phyloP scores from a whole-genome alignment of 2,888 invertebrate genomes.

The Podabrus alpinus region DNA sequence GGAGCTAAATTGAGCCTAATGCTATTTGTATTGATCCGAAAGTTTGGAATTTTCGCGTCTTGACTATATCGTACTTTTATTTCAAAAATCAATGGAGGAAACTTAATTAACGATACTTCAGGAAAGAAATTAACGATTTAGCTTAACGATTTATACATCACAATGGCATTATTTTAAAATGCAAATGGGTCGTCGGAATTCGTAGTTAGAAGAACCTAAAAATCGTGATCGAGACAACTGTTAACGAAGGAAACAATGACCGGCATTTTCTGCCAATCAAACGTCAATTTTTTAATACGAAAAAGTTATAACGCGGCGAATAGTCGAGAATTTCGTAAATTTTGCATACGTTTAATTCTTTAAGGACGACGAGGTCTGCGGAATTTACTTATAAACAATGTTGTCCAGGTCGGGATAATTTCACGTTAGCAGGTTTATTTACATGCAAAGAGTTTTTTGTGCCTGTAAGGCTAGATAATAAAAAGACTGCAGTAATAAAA shows the following conservation, averaged over 20 bases:
- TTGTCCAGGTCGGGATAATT: slow-evolving; percentile 29
- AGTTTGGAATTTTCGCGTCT: neutral
- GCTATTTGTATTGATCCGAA: neutral
- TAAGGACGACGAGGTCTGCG: slow-evolving; percentile 7
- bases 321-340: neutral
- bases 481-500: slow-evolving; percentile 26
- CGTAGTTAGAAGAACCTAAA: too few species aligned
- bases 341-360: neutral
- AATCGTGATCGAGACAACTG: too few species aligned
- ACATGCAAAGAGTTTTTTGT: slow-evolving; percentile 26
- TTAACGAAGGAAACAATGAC: neutral
- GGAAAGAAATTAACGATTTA: neutral
- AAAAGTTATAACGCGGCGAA: neutral
- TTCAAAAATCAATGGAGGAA: too few species aligned
- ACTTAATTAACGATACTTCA: neutral
- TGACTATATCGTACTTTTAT: neutral
- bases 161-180: neutral
- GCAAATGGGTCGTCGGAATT: too few species aligned
- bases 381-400: slow-evolving; percentile 14
- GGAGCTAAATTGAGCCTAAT: neutral
- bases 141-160: neutral
- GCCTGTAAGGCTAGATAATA: slow-evolving; percentile 28
- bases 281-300: neutral
- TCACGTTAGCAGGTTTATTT: slow-evolving; percentile 27
- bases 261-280: neutral